Base-by-base conservation (phyloP, 2,888 invertebrate genomes). In the Plagiodera versicolora region DNA sequence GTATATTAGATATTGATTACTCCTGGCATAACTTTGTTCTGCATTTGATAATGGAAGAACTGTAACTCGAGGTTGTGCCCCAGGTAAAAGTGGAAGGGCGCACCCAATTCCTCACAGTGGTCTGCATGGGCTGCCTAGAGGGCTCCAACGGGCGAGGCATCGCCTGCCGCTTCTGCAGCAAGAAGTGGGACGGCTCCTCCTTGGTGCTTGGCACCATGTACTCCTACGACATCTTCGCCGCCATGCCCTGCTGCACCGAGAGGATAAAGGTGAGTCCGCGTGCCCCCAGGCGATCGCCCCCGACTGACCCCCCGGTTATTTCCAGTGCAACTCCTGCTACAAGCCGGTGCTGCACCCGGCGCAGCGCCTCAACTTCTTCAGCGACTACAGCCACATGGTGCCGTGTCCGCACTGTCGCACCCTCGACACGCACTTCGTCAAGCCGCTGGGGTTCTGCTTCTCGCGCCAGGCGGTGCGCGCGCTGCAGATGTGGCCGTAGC, bases 171-270 rank as follows among this genome's bases (percentile, higher is more conserved):
- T 92, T 89, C 82, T 95, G 95, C 80, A 87, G 86, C 51, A 89
- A 88, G 73, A 89, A 89, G 71, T 96, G 95, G 95, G 93, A 95
- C 77, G 98, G 98, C 20, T 91, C 94, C 19, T 92, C 94, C 54
- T 86, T 98, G 65, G 93, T 98, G 60, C 86, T 98, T 60, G 98
- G 98, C 68, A 96, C 97, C 67, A 96, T 98, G 94, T 98, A 98
- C 83, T 93, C 95, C 63, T 98, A 96, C 78, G 98, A 98, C 82
- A 94, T 98, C 72, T 97, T 98, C 80, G 98, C 98, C 78, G 95
- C 97, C 64, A 93, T 92, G 83, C 95, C 96, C 16, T 98, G 98
- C 81, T 98, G 98, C 83, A 87, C 90, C 76, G 94, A 95, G 77
- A 87, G 97, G 72, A 86, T 96, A 73, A 93, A 92, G 89, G 94